Evolutionary conservation across 1,140 invertebrate species (phyloP), one percentile per base, ranked within the genome.

Genomic region (Mya arenaria): DNA sequence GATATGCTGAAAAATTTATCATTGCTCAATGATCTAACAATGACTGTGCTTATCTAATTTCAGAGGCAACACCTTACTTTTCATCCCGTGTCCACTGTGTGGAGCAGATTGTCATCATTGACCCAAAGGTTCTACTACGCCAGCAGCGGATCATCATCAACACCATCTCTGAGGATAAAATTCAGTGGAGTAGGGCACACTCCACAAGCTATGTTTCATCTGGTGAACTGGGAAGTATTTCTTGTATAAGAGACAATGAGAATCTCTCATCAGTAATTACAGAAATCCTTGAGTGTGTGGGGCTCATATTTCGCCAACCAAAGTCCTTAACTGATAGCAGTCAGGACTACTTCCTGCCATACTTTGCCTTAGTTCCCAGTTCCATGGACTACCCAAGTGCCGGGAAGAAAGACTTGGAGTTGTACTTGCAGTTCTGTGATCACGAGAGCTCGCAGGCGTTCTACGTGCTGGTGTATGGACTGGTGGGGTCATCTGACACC

Each of bases 11-110:
- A n/a, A n/a, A n/a, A n/a, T n/a, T n/a, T n/a, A n/a, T n/a, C n/a
- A n/a, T n/a, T n/a, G n/a, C n/a, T n/a, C n/a, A n/a, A n/a, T n/a
- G n/a, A n/a, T n/a, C n/a, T n/a, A n/a, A n/a, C n/a, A n/a, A n/a
- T n/a, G n/a, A n/a, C n/a, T n/a, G n/a, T n/a, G n/a, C n/a, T n/a
- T n/a, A n/a, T n/a, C 55, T 44, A 41, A 32, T 82, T 82, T 66
- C 69, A 82, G 79, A 82, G 41, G 69, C 79, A 23, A 66, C 79
- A 4, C 79, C 79, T 2, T 73, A 48, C 30, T 72, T 66, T 41
- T 36, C 32, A 1, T 39, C 69, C 25, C 28, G 48, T 32, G 15
- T 65, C 17, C 37, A 71, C 34, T 34, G 36, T 15, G 71, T 72
- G 4, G 79, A 73, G 23, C 58, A 28, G 52, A 17, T 25, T 25